These are phyloP conservation scores for Lanius ludovicianus DNA, from an alignment of 2,113 vertebrate species.

Conservation along the genomic window DNA sequence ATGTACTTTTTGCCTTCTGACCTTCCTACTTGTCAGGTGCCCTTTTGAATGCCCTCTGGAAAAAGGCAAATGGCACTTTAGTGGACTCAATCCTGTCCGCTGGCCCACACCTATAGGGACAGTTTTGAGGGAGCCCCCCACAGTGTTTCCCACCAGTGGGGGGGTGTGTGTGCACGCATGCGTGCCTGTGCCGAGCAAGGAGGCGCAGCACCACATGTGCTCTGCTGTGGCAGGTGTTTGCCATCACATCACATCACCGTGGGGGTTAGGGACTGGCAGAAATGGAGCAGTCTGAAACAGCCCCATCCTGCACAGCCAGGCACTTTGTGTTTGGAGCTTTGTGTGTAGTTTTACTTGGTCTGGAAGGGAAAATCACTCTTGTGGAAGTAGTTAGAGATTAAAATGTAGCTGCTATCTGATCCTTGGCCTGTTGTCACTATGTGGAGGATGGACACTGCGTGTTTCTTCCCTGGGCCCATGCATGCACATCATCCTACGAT, in stretches of 20 bases:
- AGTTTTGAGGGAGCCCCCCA: not conserved
- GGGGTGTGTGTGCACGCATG: fast-evolving
- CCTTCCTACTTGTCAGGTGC: not conserved
- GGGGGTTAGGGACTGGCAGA: not conserved
- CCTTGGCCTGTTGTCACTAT: fast-evolving
- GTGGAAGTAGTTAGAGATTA: not conserved
- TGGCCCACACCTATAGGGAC: not conserved
- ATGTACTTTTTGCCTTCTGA: not conserved
- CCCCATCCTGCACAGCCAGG: not conserved
- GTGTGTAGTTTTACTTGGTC: not conserved
- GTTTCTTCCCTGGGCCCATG: not conserved
- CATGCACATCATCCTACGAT: not conserved
- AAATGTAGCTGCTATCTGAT: not conserved
- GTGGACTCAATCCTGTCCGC: not conserved
- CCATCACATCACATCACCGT: fast-evolving
- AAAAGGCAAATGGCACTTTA: not conserved
- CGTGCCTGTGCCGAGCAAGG: not conserved
- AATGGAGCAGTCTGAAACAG: fast-evolving
- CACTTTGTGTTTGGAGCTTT: not conserved
- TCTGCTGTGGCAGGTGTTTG: not conserved
- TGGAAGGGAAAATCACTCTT: not conserved
- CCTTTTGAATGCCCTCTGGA: not conserved
- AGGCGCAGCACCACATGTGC: fast-evolving
- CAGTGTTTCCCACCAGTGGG: not conserved
- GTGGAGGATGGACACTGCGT: not conserved